Base-by-base conservation (phyloP, 2,888 invertebrate genomes). In the Dynastes maya region DNA sequence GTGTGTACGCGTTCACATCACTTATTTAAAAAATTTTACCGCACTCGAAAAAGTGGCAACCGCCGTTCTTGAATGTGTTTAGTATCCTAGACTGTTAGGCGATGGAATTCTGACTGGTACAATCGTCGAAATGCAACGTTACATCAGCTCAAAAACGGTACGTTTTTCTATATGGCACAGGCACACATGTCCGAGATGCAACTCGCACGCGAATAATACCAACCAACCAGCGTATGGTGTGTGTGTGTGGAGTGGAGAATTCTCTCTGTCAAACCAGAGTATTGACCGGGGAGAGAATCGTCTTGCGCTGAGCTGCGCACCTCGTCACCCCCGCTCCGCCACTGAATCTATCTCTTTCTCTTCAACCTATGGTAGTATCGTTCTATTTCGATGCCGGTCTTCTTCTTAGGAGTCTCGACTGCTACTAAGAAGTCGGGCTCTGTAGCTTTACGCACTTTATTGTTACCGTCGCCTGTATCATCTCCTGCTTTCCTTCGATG, bases 201-300 rank as follows among this genome's bases (percentile, higher is more conserved):
- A 5, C 79, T 80, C 80, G 81, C 82, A 82, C 82, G 82, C 82
- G 82, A 81, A 32, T 32, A 32, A 32, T 32, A 32, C 32, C 32
- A 45, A 45, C 11, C 45, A 45, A 11, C 77, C 78, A 78, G 55
- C 55, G 68, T 65, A 45, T 45, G 45, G 45, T 11, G 45, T 45
- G 11, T 45, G 45, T 29, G 45, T 49, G 29, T 29, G 27, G 68
- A n/a, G 49, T 49, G 45, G 68, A 72, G 72, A 78, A 76, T 79
- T 79, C 77, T 79, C 77, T 79, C 79, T 79, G 79, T 79, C 79
- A 79, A 79, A 79, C 77, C 77, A 79, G 82, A 82, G 82, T 82
- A 82, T 82, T 82, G 82, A 82, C 82, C 82, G 82, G 82, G 72
- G 81, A 81, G 74, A 71, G 81, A 80, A 80, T 81, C 80, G 81